Percentiles rank a stretch among this genome's conserved stretches.
Conservation (phyloP, 2,797 vertebrate species). For the Tokudaia tokunoshimensis region DNA sequence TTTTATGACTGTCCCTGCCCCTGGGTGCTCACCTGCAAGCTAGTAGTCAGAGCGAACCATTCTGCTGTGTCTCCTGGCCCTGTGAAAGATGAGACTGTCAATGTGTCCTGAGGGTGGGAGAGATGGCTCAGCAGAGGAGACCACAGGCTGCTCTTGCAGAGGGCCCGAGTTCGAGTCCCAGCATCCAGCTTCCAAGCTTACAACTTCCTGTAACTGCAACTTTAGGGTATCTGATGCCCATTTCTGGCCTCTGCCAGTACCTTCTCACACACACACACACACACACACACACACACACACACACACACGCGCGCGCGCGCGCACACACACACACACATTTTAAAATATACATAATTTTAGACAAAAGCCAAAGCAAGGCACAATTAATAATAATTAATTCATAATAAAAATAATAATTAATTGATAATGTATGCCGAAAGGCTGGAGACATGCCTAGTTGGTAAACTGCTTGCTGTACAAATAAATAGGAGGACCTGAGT, state of each 20-base stretch:
- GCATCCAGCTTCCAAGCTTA: neutral
- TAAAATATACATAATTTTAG: neutral
- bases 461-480: neutral
- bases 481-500: neutral
- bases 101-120: neutral
- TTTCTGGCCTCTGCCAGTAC: neutral
- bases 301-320: neutral
- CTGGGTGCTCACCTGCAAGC: no score
- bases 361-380: neutral
- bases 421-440: neutral
- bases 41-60: neutral
- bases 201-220: neutral
- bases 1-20: no score
- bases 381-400: neutral
- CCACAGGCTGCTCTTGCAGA: neutral
- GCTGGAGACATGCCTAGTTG: neutral
- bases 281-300: neutral
- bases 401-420: neutral
- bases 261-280: rapidly evolving
- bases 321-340: neutral
- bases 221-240: neutral
- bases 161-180: neutral
- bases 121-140: neutral
- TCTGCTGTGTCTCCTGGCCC: neutral
- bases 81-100: neutral